Conservation (phyloP, 1,140 invertebrate genomes). For the Laodelphax striatellus region DNA sequence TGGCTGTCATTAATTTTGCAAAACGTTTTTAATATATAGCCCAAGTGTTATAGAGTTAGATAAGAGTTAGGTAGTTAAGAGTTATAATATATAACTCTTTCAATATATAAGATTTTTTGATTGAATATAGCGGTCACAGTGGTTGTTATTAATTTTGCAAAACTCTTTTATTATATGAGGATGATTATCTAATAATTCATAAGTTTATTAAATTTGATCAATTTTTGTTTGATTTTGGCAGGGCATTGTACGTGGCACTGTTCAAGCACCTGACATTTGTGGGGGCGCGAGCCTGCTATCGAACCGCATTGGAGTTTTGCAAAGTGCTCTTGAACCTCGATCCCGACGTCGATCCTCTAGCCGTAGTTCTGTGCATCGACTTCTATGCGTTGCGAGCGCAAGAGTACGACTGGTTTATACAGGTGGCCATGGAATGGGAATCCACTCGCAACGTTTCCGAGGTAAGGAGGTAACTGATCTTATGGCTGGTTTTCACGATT, state of each 20-base stretch:
- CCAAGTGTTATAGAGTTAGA: too few relatives aligned
- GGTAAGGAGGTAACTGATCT: too few relatives aligned
- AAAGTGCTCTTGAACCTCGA: constrained; percentile 69
- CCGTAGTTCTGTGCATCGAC: constrained; percentile 68
- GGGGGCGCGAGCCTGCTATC: constrained; percentile 65
- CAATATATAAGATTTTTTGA: too few relatives aligned
- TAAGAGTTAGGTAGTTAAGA: too few relatives aligned
- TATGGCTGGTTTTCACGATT: too few relatives aligned
- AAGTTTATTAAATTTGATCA: neutral
- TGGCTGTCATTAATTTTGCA: too few relatives aligned
- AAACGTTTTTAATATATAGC: too few relatives aligned
- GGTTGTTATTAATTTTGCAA: too few relatives aligned
- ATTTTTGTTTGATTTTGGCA: constrained; percentile 28
- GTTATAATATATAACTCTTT: too few relatives aligned
- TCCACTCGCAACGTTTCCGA: constrained; percentile 52
- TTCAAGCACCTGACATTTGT: constrained; percentile 77
- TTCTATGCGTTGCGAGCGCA: constrained; percentile 72
- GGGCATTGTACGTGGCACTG: constrained; percentile 68
- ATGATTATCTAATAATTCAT: neutral
- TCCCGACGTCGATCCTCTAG: constrained; percentile 73
- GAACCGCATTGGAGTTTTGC: constrained; percentile 68
- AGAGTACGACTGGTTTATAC: constrained; percentile 72
- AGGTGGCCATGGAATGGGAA: constrained; percentile 58
- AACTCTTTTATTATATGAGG: too few relatives aligned
- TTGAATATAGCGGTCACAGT: too few relatives aligned